A percentile compares a stretch with the other conserved stretches of the same genome.
Evolutionary conservation across 2,113 vertebrate genomes (phyloP).

Genomic region (Sisor rabdophorus): DNA sequence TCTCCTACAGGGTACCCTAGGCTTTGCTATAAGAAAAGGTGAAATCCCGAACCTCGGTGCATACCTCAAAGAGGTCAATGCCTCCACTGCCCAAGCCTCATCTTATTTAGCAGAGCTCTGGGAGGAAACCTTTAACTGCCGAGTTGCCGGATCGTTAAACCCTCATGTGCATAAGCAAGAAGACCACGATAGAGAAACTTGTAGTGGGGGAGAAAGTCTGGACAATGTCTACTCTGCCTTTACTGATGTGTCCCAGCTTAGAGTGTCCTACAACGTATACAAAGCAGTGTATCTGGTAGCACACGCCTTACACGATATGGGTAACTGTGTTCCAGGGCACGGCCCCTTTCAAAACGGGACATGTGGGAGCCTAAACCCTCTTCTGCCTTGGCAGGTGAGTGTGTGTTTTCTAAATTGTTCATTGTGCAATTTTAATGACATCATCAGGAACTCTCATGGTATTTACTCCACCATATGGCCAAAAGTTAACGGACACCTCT

Average conservation of each 20-base stretch:
- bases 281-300: slow-evolving; percentile 70
- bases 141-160: slow-evolving; percentile 59
- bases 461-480: too few species aligned
- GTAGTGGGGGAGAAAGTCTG: slow-evolving; percentile 59
- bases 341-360: slow-evolving; percentile 60
- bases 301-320: slow-evolving; percentile 68
- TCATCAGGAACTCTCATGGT: too few species aligned
- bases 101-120: slow-evolving; percentile 65
- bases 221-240: slow-evolving; percentile 58
- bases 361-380: slow-evolving; percentile 53
- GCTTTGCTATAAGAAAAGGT: slow-evolving; percentile 65
- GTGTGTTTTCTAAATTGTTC: background rate
- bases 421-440: background rate
- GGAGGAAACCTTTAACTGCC: slow-evolving; percentile 65
- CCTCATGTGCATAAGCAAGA: slow-evolving; percentile 46
- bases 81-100: slow-evolving; percentile 38
- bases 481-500: too few species aligned
- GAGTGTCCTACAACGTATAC: slow-evolving; percentile 71
- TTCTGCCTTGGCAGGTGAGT: slow-evolving; percentile 68
- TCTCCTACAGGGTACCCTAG: slow-evolving; percentile 62
- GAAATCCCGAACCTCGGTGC: slow-evolving; percentile 60
- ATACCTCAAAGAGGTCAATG: slow-evolving; percentile 49
- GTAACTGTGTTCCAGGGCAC: slow-evolving; percentile 50
- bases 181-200: slow-evolving; percentile 40
- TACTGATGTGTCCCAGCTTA: slow-evolving; percentile 64